Evolutionary conservation across 2,797 vertebrate species (phyloP).

Genomic region (Scyliorhinus canicula): DNA sequence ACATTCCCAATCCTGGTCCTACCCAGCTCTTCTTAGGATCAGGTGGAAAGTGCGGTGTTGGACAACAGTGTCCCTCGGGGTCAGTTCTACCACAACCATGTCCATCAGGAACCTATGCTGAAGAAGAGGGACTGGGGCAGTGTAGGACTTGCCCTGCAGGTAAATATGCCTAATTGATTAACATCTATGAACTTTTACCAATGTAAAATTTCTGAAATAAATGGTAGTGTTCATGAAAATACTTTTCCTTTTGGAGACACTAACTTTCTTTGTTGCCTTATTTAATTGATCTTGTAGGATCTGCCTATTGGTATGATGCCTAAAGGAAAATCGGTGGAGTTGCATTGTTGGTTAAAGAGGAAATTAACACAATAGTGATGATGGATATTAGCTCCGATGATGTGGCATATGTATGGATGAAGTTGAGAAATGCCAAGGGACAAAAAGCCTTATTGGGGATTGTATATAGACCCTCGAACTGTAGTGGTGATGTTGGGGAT

Average conservation of each 20-base stretch:
- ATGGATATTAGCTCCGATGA: too few relatives aligned
- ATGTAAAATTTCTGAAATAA: background rate
- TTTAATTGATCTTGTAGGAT: background rate
- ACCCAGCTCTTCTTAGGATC: background rate
- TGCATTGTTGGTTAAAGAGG: too few relatives aligned
- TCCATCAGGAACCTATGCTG: conserved; percentile 24
- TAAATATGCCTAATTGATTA: background rate
- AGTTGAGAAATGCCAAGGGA: too few relatives aligned
- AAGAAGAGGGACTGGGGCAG: background rate
- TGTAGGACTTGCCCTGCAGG: background rate
- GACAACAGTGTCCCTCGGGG: background rate
- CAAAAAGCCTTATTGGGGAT: too few relatives aligned
- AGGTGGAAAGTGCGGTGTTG: background rate
- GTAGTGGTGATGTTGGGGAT: too few relatives aligned
- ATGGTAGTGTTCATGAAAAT: background rate
- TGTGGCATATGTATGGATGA: too few relatives aligned
- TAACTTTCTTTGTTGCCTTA: background rate
- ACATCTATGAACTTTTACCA: background rate
- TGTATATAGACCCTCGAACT: too few relatives aligned
- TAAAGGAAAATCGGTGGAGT: too few relatives aligned
- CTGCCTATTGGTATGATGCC: background rate
- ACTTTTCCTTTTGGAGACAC: background rate
- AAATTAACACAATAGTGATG: too few relatives aligned
- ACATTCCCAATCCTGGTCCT: background rate
- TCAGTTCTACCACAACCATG: conserved; percentile 5